A percentile compares a stretch with the other conserved stretches of the same genome.
Conservation (phyloP, 1,140 invertebrate species). For the Drosophila burlai region DNA sequence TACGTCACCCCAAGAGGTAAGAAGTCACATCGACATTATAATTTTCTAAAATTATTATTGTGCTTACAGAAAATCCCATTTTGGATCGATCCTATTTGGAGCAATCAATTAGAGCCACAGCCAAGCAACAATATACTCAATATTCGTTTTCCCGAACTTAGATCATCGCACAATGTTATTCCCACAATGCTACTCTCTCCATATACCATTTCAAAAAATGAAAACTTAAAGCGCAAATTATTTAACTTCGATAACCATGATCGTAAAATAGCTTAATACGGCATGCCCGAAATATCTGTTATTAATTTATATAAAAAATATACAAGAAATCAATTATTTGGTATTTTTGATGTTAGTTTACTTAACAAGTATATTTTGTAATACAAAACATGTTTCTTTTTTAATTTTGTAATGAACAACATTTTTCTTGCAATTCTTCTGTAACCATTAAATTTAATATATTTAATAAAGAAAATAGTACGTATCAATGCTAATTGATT, state of each 20-base stretch:
- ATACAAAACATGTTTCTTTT: background rate
- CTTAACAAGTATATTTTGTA: background rate
- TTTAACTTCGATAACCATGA: slow-evolving; percentile 80
- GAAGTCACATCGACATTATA: background rate
- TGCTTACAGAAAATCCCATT: slow-evolving; percentile 68
- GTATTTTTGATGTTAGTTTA: slow-evolving; percentile 1
- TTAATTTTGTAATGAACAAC: background rate
- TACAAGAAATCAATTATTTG: background rate
- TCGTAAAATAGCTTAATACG: slow-evolving; percentile 73
- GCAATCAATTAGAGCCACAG: slow-evolving; percentile 48
- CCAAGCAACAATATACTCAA: slow-evolving; percentile 55
- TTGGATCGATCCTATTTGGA: slow-evolving; percentile 84
- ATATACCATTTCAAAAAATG: slow-evolving; percentile 78
- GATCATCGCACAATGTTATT: slow-evolving; percentile 58
- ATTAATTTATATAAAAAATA: background rate
- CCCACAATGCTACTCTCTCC: slow-evolving; percentile 72
- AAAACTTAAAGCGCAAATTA: slow-evolving; percentile 77
- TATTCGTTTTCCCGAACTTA: slow-evolving; percentile 69
- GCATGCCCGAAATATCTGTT: background rate
- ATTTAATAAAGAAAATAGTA: background rate
- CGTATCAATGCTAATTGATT: background rate
- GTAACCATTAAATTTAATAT: background rate
- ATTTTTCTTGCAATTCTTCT: background rate
- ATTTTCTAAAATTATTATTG: background rate
- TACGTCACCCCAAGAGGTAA: slow-evolving; percentile 83